A percentile compares a stretch with the other conserved stretches of the same genome.
Conservation (phyloP, 2,888 invertebrate genomes). For the Hesperia comma region DNA sequence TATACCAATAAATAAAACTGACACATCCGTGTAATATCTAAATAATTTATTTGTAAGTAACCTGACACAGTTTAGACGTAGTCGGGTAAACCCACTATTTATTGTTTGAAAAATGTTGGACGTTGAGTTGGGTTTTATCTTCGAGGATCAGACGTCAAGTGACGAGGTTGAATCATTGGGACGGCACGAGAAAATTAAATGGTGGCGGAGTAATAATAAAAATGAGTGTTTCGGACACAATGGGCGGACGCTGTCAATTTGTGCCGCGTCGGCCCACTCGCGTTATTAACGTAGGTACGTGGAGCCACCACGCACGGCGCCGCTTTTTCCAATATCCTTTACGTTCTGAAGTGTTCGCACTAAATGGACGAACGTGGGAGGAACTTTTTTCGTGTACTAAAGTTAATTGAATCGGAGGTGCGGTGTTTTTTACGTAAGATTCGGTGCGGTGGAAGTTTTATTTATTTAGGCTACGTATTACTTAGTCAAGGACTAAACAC, state of each 20-base stretch:
- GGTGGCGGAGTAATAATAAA: constrained; percentile 53
- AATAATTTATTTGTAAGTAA: neutral
- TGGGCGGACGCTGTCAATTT: constrained; percentile 45
- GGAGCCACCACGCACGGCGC: neutral
- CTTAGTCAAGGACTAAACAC: too few species aligned
- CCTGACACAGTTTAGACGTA: neutral
- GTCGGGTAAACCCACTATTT: neutral
- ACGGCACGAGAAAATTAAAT: constrained; percentile 52
- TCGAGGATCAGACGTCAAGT: constrained; percentile 40
- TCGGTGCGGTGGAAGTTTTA: neutral
- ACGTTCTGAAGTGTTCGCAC: constrained; percentile 14
- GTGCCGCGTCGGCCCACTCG: constrained; percentile 32
- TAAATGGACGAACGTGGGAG: constrained; percentile 13
- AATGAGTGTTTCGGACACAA: constrained; percentile 51
- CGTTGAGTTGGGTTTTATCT: constrained; percentile 30
- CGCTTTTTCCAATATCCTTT: constrained; percentile 29
- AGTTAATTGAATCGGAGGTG: constrained; percentile 22
- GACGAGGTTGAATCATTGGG: constrained; percentile 47
- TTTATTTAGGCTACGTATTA: too few species aligned
- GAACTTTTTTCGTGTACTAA: constrained; percentile 24
- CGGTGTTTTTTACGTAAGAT: neutral
- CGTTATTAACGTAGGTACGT: constrained; percentile 36
- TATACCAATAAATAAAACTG: too few species aligned
- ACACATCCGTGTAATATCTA: too few species aligned
- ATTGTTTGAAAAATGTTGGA: neutral